A percentile compares a stretch with the other conserved stretches of the same genome.
Evolutionary conservation across 2,113 vertebrate genomes (phyloP).

Genomic region (Tachycineta bicolor): DNA sequence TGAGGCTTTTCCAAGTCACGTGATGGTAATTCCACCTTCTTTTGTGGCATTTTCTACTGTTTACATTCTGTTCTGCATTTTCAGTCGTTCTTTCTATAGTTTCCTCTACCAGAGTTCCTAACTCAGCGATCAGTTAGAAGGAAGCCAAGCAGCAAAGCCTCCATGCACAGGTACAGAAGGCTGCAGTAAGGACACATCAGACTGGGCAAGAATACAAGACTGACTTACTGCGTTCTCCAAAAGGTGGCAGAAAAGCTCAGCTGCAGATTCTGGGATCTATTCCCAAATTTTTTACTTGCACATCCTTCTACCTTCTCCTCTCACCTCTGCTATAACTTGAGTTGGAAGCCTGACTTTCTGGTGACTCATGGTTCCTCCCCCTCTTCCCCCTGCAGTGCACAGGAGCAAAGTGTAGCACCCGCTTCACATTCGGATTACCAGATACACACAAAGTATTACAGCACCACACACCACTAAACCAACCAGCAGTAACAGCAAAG

Average conservation of each 20-base stretch:
- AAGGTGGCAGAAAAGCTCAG: not conserved
- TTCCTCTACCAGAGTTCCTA: not conserved
- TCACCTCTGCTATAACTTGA: not conserved
- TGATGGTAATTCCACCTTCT: fast-evolving
- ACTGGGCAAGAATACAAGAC: constrained; percentile 9
- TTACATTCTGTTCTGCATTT: not conserved
- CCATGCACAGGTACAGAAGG: fast-evolving
- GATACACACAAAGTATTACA: fast-evolving
- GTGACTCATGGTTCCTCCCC: not conserved
- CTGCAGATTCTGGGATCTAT: not conserved
- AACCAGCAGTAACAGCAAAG: not conserved
- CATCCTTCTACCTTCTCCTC: not conserved
- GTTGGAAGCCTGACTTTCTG: not conserved
- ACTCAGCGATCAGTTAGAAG: not conserved
- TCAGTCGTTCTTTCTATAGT: fast-evolving
- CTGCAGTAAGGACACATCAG: fast-evolving
- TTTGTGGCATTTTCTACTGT: not conserved
- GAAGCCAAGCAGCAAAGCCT: not conserved
- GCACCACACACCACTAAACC: not conserved
- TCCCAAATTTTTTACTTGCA: not conserved
- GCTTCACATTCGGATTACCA: fast-evolving
- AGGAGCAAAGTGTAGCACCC: not conserved
- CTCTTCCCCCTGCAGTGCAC: not conserved
- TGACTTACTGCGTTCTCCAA: not conserved
- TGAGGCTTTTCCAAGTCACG: not conserved